Base-by-base conservation (phyloP, 2,888 invertebrate species). In the Halocaridina rubra region DNA sequence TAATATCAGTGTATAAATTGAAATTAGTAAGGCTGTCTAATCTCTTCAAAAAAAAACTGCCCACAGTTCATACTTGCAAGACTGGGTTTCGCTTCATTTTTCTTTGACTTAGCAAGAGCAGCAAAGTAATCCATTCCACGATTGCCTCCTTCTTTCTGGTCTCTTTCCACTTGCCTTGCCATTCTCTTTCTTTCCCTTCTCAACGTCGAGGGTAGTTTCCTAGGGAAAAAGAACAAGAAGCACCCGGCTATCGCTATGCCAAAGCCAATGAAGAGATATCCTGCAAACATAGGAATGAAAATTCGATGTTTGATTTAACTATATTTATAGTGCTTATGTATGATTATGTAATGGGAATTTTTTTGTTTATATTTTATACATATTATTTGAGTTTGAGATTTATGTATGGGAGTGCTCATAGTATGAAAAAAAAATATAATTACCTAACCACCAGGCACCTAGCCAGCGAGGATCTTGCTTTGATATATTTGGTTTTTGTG, bases 151-250 rank as follows among this genome's bases (percentile, higher is more conserved):
- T 27, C 69, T 30, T 69, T 30, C 30, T 22, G 27, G n/a, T 69
- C 69, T 5, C 19, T 30, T 10, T 22, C n/a, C 29, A n/a, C 69
- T n/a, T 27, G 27, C 29, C 7, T 30, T 27, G n/a, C 33, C 3
- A 32, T 19, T 22, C 39, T 39, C 59, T 30, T 75, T 22, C 61
- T 64, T 27, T 80, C 64, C 32, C 57, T 71, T 7, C 79, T 22
- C 10, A 71, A 32, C 24, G 53, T 79, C 16, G 30, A 79, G 3
- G 95, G 95, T 72, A 95, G 90, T 7, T 94, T 93, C 89, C 94
- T 93, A 0, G 95, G 95, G 88, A 95, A 95, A 82, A 94, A 91
- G 0, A 94, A 93, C n/a, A 95, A 90, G 2, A 95, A 91, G 13
- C 93, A 92, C 0, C 94, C 93, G 13, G 94, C 93, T 3, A 94